A percentile compares a stretch with the other conserved stretches of the same genome.
Evolutionary conservation across 23 tunicate species (phyloP).

Genomic region (Aplidium turbinatum): DNA sequence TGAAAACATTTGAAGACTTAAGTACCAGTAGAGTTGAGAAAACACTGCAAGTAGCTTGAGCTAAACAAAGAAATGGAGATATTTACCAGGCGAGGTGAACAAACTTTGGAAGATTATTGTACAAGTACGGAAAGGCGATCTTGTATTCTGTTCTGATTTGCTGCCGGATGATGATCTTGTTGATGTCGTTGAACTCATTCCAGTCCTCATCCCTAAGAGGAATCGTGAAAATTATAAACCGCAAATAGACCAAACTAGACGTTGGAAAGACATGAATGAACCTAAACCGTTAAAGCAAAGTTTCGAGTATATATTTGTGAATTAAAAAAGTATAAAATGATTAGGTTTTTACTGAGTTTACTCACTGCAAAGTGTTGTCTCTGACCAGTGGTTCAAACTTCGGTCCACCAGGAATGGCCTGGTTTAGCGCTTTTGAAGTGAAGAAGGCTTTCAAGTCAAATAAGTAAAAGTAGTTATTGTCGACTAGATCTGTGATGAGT

Average conservation of each 20-base stretch:
- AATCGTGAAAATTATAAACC: no score
- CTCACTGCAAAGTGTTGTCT: conserved; percentile 89
- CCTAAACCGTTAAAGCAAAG: neutral
- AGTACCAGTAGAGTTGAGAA: no score
- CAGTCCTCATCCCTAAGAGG: conserved; percentile 99
- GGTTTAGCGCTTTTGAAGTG: conserved; percentile 97
- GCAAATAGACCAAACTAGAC: no score
- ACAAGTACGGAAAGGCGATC: conserved; percentile 96
- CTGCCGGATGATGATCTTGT: conserved; percentile 97
- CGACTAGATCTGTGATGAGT: conserved; percentile 93
- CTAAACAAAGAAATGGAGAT: neutral
- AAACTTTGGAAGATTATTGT: conserved; percentile 95
- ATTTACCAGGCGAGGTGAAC: conserved; percentile 97
- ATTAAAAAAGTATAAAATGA: neutral
- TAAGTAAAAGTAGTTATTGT: conserved; percentile 94
- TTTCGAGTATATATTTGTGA: no score
- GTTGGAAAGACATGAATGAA: neutral
- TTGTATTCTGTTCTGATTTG: conserved; percentile 97
- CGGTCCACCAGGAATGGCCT: conserved; percentile 99
- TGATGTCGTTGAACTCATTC: conserved; percentile 99
- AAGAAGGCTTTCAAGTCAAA: conserved; percentile 97
- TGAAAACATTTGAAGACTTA: no score
- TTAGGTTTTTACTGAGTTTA: neutral
- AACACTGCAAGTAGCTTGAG: no score
- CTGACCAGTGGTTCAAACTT: conserved; percentile 97